These are phyloP conservation scores for Catamblyrhynchus diadema DNA, from an alignment of 2,797 vertebrate species.

Conservation along the genomic window DNA sequence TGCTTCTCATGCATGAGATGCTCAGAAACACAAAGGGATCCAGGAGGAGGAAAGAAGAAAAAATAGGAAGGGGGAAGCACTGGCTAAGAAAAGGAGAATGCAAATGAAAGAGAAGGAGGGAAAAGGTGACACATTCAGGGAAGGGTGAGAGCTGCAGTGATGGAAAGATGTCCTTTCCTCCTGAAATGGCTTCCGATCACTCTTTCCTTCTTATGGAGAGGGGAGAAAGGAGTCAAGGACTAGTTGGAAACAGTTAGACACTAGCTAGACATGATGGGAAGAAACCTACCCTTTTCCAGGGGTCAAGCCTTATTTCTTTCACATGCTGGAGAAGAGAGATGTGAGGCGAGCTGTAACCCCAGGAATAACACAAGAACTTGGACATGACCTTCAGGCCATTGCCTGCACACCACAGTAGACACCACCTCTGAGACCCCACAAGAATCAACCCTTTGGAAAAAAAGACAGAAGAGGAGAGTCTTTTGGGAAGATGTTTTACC, in stretches of 20 bases:
- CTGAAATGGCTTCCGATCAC: not conserved
- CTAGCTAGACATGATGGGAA: not conserved
- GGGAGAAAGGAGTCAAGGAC: not conserved
- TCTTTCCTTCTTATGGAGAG: not conserved
- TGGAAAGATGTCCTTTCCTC: not conserved
- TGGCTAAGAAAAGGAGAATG: not conserved
- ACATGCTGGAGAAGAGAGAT: not conserved
- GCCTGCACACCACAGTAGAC: not conserved
- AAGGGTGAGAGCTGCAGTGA: not conserved
- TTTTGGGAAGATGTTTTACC: constrained; percentile 73
- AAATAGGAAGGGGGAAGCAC: not conserved
- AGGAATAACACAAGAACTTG: not conserved
- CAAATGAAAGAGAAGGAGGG: not conserved
- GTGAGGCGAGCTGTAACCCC: not conserved
- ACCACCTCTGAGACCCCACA: not conserved
- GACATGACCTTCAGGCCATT: not conserved
- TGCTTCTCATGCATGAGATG: not conserved
- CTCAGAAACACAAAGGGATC: constrained; percentile 2
- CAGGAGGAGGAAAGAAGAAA: not conserved
- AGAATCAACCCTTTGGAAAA: not conserved
- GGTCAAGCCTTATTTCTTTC: not conserved
- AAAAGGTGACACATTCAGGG: not conserved
- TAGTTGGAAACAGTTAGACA: not conserved
- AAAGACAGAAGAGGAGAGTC: not conserved
- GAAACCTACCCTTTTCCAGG: not conserved